phyloP scores from a whole-genome alignment of 2,797 vertebrate genomes.

The Echeneis naucrates region DNA sequence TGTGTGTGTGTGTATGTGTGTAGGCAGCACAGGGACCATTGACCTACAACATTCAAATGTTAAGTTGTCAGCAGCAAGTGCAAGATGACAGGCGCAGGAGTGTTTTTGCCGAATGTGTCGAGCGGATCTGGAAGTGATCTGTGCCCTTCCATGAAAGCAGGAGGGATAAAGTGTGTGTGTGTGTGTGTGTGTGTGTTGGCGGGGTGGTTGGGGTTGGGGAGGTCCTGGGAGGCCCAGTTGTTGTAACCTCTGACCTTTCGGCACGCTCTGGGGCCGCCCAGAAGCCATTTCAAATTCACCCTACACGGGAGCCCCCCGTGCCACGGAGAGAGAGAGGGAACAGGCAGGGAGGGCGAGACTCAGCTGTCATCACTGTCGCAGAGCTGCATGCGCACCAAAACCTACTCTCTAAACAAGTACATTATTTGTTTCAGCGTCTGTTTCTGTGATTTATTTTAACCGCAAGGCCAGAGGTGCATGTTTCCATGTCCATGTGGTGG shows the following conservation, averaged over 20 bases:
- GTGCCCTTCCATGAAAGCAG: constrained; percentile 61
- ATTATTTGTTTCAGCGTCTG: constrained; percentile 28
- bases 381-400: constrained; percentile 31
- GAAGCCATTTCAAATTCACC: constrained; percentile 84
- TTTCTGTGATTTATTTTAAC: constrained; percentile 9
- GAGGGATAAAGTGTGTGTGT: constrained; percentile 11
- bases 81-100: constrained; percentile 34
- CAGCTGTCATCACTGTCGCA: constrained; percentile 69
- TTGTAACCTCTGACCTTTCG: constrained; percentile 86
- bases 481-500: neutral
- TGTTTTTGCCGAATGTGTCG: constrained; percentile 52
- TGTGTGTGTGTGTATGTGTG: neutral
- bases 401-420: constrained; percentile 28
- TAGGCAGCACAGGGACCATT: neutral
- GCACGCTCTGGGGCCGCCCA: constrained; percentile 83
- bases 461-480: neutral
- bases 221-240: constrained; percentile 80
- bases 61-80: constrained; percentile 44
- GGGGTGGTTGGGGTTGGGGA: constrained; percentile 41
- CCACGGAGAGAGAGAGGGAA: constrained; percentile 43
- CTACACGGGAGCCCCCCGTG: constrained; percentile 63
- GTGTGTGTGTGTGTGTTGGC: constrained; percentile 5
- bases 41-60: constrained; percentile 26
- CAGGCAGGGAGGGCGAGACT: constrained; percentile 33
- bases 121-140: constrained; percentile 77